A percentile compares a stretch with the other conserved stretches of the same genome.
These are phyloP conservation scores for Lycocerus yunnanus DNA, from an alignment of 2,888 invertebrate genomes.

Conservation along the genomic window DNA sequence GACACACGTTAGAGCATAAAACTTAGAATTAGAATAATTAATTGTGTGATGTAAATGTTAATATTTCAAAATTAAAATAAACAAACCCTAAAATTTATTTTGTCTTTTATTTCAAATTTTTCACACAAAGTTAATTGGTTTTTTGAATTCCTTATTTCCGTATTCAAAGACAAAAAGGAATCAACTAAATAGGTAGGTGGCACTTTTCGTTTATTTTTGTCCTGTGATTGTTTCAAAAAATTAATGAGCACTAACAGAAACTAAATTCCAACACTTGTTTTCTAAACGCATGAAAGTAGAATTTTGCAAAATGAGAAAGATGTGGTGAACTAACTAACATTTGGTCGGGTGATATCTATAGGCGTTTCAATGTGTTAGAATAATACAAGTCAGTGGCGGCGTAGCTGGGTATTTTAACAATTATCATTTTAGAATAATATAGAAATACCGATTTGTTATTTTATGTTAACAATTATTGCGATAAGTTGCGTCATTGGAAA, in stretches of 20 bases:
- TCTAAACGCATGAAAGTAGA: slow-evolving; percentile 13
- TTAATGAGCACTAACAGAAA: slow-evolving; percentile 47
- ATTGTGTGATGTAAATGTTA: slow-evolving; percentile 59
- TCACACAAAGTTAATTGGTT: slow-evolving; percentile 11
- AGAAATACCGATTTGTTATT: too few species aligned
- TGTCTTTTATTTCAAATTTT: slow-evolving; percentile 45
- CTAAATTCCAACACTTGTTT: slow-evolving; percentile 51
- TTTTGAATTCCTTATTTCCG: slow-evolving; percentile 17
- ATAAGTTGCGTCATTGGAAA: background rate
- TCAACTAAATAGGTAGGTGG: slow-evolving; percentile 52
- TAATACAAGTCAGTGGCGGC: background rate
- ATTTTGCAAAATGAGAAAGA: background rate
- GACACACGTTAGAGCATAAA: slow-evolving; percentile 21
- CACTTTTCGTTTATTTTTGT: slow-evolving; percentile 44
- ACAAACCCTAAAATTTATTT: slow-evolving; percentile 51
- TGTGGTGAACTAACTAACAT: background rate
- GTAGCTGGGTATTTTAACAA: background rate
- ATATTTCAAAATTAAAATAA: slow-evolving; percentile 58
- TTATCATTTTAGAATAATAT: background rate
- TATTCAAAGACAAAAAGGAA: slow-evolving; percentile 29
- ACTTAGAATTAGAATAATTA: slow-evolving; percentile 49
- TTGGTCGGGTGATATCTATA: background rate
- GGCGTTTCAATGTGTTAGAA: background rate
- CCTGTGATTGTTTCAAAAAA: slow-evolving; percentile 30
- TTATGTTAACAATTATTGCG: background rate